Evolutionary conservation across 30 jellyfish, hydroid and myxozoan genomes (phyloP).

Genomic region (Aurelia aurita complex sp. Pacific): DNA sequence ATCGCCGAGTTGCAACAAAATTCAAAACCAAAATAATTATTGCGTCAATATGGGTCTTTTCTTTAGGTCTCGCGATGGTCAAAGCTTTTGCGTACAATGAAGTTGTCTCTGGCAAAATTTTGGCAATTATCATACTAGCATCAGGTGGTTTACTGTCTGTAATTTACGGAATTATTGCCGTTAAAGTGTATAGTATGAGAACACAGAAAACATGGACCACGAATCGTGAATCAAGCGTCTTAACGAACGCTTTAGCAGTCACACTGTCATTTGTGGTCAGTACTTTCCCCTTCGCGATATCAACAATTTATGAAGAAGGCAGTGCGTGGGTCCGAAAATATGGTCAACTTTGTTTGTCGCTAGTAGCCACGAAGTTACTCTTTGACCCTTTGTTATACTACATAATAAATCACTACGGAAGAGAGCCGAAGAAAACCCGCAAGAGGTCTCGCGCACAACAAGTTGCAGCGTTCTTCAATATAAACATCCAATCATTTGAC

Average conservation of each 20-base stretch:
- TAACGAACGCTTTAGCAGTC: slow-evolving; percentile 46
- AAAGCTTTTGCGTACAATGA: background rate
- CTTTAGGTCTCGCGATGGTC: background rate
- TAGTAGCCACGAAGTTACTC: slow-evolving; percentile 17
- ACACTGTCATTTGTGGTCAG: slow-evolving; percentile 37
- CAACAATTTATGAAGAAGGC: background rate
- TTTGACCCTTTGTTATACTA: slow-evolving; percentile 40
- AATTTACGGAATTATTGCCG: slow-evolving; percentile 31
- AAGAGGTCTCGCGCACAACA: slow-evolving; percentile 2
- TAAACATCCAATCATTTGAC: background rate
- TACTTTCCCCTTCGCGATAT: slow-evolving; percentile 36
- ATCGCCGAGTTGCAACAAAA: slow-evolving; percentile 40
- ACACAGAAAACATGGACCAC: background rate
- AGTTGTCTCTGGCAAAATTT: background rate
- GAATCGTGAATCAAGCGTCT: slow-evolving; percentile 15
- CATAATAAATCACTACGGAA: slow-evolving; percentile 13
- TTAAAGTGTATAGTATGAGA: slow-evolving; percentile 1
- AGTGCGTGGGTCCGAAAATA: background rate
- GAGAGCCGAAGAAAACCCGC: background rate
- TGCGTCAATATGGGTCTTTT: slow-evolving; percentile 26
- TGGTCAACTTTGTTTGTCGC: background rate
- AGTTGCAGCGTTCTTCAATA: slow-evolving; percentile 13
- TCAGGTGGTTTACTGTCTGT: slow-evolving; percentile 36
- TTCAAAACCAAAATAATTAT: slow-evolving; percentile 7
- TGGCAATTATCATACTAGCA: slow-evolving; percentile 5